These are phyloP conservation scores for Lutjanus argentimaculatus DNA, from an alignment of 2,797 vertebrate species.

Conservation along the genomic window DNA sequence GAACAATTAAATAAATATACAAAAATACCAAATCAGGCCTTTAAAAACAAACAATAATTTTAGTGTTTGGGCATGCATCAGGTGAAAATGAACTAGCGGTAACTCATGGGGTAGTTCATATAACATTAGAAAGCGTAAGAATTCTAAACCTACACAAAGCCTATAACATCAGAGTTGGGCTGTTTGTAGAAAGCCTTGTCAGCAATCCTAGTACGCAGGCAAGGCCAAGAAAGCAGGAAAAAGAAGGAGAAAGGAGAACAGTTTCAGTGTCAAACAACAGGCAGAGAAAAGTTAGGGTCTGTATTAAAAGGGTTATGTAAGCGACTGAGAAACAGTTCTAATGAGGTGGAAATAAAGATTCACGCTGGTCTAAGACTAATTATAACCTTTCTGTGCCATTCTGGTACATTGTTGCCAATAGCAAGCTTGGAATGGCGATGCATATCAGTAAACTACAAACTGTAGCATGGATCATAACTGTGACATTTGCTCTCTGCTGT, in stretches of 20 bases:
- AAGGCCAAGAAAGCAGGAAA: constrained; percentile 79
- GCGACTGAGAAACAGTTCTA: constrained; percentile 65
- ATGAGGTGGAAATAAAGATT: constrained; percentile 36
- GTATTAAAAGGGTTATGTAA: constrained; percentile 26
- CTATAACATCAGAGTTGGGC: constrained; percentile 97
- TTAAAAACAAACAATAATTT: constrained; percentile 16
- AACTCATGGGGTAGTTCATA: constrained; percentile 23
- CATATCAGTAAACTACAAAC: neutral
- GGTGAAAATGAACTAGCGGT: constrained; percentile 6
- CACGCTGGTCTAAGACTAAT: neutral
- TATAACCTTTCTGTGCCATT: neutral
- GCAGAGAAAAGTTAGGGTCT: constrained; percentile 68
- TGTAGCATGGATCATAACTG: neutral
- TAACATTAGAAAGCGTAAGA: constrained; percentile 67
- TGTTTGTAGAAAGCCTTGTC: constrained; percentile 99
- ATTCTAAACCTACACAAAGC: constrained; percentile 95
- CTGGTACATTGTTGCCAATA: neutral
- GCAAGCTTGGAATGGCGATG: neutral
- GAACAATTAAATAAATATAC: constrained; percentile 14
- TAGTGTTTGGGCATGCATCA: constrained; percentile 67
- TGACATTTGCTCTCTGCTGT: constrained; percentile 28
- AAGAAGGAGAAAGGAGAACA: constrained; percentile 74
- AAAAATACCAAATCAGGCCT: constrained; percentile 15
- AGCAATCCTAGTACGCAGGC: constrained; percentile 92
- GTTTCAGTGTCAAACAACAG: constrained; percentile 82